Evolutionary conservation across 1,140 invertebrate species (phyloP), one percentile per base, ranked within the genome.

Genomic region (Meloidogyne exigua): DNA sequence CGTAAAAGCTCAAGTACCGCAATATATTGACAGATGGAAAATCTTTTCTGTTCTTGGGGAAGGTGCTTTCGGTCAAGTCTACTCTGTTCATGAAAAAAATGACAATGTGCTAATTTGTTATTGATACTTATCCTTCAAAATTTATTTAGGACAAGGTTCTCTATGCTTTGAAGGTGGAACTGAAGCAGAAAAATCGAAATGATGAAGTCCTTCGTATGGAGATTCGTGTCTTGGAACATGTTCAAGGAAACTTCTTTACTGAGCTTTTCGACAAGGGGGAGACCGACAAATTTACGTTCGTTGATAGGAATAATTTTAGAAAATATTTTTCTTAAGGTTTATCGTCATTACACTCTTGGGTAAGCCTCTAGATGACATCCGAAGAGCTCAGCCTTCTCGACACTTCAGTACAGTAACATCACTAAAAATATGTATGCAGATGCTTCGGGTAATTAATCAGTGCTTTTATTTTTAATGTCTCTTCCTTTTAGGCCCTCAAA

Each of bases 21-120:
- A 57, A 57, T 57, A n/a, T 57, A 57, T 57, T 57, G 49, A 21
- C 49, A 57, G n/a, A 57, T 57, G 49, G 49, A 57, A 57, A n/a
- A 57, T n/a, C 13, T 18, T 57, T 21, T n/a, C 2, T 57, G 49
- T 57, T n/a, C 49, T 57, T 57, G 49, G 49, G 5, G 49, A 57
- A n/a, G 49, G 49, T 57, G 49, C 49, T 57, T 57, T 57, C 21
- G 49, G 49, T 57, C 49, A 57, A 57, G 49, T 57, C 18, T 57
- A 57, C 13, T n/a, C 12, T 57, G 49, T 57, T n/a, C 49, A 57
- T n/a, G 49, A 57, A n/a, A 57, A n/a, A 7, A 21, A 57, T 57
- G 49, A 57, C 18, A 57, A 57, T 5, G 49, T 57, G n/a, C 7
- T 57, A 7, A 4, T n/a, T n/a, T 21, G n/a, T 57, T 57, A n/a